Base-by-base conservation (phyloP, 2,797 vertebrate genomes). In the Chaenodraco wilsoni region DNA sequence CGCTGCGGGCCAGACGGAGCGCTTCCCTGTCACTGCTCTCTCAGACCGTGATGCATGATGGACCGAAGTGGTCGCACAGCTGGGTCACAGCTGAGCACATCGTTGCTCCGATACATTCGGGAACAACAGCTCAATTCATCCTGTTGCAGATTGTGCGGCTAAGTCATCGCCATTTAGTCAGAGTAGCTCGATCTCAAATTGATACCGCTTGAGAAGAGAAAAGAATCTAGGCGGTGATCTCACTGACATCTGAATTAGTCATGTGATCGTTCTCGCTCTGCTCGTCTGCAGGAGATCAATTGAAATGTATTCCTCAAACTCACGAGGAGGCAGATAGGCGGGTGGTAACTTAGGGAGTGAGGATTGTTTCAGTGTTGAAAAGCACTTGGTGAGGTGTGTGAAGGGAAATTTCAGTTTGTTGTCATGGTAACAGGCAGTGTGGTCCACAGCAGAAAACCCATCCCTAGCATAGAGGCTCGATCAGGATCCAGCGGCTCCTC, bases 371-470 rank as follows among this genome's bases (percentile, higher is more conserved):
- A 48, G 65, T 69, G 79, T 82, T 64, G 77, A 79, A 68, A 81
- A 85, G 79, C 84, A 86, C 83, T 85, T 72, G 76, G 72, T 75
- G 74, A 83, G 88, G 83, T 74, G 80, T 70, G 76, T 81, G 83
- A 77, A 81, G 77, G 82, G 86, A 87, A 80, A 84, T 84, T 85
- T 91, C 82, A 78, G 80, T 91, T 90, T 85, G 91, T 93, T 84
- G 87, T 91, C 91, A 93, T 93, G 92, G 92, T 88, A 92, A 92
- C 92, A 92, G 82, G 87, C 90, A 90, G 80, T 90, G 90, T 84
- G 88, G 88, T 87, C 87, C 62, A 78, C 79, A 77, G 85, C 76
- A 85, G 84, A 87, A 27, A 91, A 86, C 87, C 84, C 45, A 88
- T 87, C 87, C 84, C 84, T 67, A 61, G 81, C 81, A 88, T 56